phyloP scores from a whole-genome alignment of 1,140 invertebrate genomes.

The Zaprionus nigranus region DNA sequence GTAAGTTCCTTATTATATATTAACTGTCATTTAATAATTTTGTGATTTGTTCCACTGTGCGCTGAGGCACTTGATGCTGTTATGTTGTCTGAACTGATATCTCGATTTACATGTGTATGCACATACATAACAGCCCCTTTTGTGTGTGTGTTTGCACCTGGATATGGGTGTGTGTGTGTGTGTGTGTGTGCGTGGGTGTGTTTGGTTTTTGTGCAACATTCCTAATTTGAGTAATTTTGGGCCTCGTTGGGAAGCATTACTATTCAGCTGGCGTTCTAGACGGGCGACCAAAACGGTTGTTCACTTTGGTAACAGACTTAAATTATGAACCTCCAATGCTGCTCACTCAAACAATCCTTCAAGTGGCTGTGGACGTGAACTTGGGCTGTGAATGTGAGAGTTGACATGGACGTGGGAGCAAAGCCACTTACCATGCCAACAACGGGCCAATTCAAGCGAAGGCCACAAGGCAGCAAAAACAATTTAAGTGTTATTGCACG shows the following conservation, averaged over 20 bases:
- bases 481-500: conserved; percentile 62
- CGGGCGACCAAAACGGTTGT: not conserved
- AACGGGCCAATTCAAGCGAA: conserved; percentile 25
- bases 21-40: not conserved
- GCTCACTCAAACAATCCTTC: conserved; percentile 23
- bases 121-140: not conserved
- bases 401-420: not conserved
- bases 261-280: conserved; percentile 48
- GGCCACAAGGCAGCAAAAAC: conserved; percentile 45
- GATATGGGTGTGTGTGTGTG: not conserved
- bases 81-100: conserved; percentile 19
- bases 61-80: not conserved
- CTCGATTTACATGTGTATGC: conserved; percentile 16
- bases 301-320: conserved; percentile 41
- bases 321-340: conserved; percentile 36
- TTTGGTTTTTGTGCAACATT: conserved; percentile 19
- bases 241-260: conserved; percentile 52
- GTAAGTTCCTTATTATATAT: not conserved
- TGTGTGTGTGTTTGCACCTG: conserved; percentile 6
- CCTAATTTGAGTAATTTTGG: conserved; percentile 56
- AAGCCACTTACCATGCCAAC: conserved; percentile 39
- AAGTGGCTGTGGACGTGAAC: conserved; percentile 1
- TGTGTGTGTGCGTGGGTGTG: conserved; percentile 12
- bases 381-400: not conserved
- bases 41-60: not conserved